phyloP scores from a whole-genome alignment of 2,888 invertebrate genomes.

The Brachyptera putata region DNA sequence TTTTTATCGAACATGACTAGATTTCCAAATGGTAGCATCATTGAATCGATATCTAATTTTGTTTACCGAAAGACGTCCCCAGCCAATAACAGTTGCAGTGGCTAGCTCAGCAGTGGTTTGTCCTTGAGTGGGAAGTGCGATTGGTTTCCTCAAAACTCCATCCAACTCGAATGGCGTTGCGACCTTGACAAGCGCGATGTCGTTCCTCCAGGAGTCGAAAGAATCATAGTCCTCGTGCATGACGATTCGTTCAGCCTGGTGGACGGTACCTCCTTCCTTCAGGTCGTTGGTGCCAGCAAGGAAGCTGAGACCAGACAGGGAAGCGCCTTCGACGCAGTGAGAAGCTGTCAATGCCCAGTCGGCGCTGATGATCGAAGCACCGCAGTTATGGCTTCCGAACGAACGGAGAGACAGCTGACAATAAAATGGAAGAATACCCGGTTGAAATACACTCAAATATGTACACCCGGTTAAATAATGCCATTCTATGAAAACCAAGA shows the following conservation, averaged over 20 bases:
- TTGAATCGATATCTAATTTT: too few relatives aligned
- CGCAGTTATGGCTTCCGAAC: constrained; percentile 20
- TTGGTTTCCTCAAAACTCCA: constrained; percentile 6
- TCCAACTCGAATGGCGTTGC: constrained; percentile 17
- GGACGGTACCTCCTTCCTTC: neutral
- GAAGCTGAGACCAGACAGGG: neutral
- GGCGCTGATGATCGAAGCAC: constrained; percentile 13
- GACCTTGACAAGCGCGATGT: constrained; percentile 21
- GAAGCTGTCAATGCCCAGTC: constrained; percentile 20
- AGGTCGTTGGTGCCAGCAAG: constrained; percentile 16
- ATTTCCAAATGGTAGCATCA: too few relatives aligned
- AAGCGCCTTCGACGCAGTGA: constrained; percentile 7
- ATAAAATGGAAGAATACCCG: neutral
- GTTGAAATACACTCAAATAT: too few relatives aligned
- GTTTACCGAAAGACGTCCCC: constrained; percentile 20
- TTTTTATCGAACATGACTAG: too few relatives aligned
- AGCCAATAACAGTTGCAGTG: constrained; percentile 21
- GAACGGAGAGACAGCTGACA: constrained; percentile 18
- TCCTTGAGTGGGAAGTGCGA: constrained; percentile 18
- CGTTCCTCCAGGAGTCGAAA: constrained; percentile 20
- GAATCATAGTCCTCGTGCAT: constrained; percentile 7
- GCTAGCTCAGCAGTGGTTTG: neutral
- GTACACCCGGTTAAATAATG: too few relatives aligned
- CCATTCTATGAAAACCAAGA: too few relatives aligned
- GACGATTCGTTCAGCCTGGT: constrained; percentile 8